These are phyloP conservation scores for Otocyon megalotis DNA, from an alignment of 2,113 vertebrate genomes.

Conservation along the genomic window DNA sequence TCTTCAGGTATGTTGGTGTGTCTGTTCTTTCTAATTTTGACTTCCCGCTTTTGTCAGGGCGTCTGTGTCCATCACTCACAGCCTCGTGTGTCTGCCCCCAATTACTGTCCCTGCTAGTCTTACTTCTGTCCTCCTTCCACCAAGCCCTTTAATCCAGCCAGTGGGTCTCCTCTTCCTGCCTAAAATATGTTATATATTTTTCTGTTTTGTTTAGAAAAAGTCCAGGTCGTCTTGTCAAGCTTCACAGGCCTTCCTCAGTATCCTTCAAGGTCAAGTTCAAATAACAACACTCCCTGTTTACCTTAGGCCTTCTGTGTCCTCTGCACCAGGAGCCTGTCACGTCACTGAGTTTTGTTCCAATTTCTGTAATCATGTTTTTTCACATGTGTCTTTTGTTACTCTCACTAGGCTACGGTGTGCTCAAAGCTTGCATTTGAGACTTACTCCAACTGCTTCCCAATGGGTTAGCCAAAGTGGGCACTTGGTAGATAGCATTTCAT, in stretches of 20 bases:
- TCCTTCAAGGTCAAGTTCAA: not conserved
- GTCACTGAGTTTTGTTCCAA: not conserved
- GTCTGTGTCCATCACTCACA: not conserved
- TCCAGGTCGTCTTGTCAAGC: not conserved
- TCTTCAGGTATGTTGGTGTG: not conserved
- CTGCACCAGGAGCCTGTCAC: not conserved
- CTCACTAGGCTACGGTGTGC: not conserved
- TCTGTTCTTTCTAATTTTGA: not conserved
- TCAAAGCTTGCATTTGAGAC: not conserved
- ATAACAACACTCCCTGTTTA: not conserved
- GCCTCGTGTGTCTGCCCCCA: not conserved
- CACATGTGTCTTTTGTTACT: not conserved
- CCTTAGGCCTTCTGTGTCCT: not conserved
- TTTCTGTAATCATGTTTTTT: not conserved
- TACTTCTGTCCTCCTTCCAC: not conserved
- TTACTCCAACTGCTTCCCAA: not conserved
- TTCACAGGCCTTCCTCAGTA: not conserved
- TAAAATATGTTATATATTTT: not conserved
- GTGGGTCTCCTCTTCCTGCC: not conserved
- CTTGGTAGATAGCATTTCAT: not conserved
- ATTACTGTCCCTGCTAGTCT: not conserved
- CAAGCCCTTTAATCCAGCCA: slow-evolving; percentile 31
- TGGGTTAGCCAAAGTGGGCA: not conserved
- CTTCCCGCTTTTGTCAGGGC: not conserved
- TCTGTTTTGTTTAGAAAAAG: slow-evolving; percentile 9